These are phyloP conservation scores for Centropus bengalensis DNA, from an alignment of 2,113 vertebrate genomes.

Conservation along the genomic window DNA sequence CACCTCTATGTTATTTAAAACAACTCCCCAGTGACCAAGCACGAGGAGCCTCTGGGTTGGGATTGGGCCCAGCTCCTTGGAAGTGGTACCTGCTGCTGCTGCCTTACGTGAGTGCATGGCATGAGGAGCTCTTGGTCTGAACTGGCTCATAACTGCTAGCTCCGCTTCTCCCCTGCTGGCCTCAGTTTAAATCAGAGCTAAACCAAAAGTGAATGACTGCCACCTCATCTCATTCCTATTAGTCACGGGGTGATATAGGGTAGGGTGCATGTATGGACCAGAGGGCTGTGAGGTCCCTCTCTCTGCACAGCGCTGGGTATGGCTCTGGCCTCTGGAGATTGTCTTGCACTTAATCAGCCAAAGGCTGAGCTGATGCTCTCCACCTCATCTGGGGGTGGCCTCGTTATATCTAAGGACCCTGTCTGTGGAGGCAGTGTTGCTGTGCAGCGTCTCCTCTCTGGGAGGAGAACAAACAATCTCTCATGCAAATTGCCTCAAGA, in stretches of 20 bases:
- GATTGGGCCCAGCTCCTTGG: neutral
- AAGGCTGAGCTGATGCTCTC: neutral
- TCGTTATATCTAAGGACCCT: neutral
- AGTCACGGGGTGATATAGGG: neutral
- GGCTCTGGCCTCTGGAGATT: neutral
- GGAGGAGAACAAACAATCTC: neutral
- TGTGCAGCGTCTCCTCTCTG: neutral
- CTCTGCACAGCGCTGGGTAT: accelerated
- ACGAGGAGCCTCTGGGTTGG: neutral
- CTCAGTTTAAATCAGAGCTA: neutral
- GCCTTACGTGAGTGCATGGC: accelerated
- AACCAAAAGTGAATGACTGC: slow-evolving; percentile 4
- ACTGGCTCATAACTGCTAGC: neutral
- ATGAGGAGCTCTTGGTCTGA: neutral
- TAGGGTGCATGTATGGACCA: neutral
- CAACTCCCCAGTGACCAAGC: accelerated
- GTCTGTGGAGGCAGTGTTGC: neutral
- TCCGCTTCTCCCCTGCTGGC: neutral
- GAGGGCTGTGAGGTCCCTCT: neutral
- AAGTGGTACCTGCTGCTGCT: neutral
- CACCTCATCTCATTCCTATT: neutral
- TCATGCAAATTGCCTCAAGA: neutral
- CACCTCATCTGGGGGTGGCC: neutral
- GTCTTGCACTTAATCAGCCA: neutral
- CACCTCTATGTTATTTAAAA: neutral